Base-by-base conservation (phyloP, 2,113 vertebrate genomes). In the Ochotona princeps region DNA sequence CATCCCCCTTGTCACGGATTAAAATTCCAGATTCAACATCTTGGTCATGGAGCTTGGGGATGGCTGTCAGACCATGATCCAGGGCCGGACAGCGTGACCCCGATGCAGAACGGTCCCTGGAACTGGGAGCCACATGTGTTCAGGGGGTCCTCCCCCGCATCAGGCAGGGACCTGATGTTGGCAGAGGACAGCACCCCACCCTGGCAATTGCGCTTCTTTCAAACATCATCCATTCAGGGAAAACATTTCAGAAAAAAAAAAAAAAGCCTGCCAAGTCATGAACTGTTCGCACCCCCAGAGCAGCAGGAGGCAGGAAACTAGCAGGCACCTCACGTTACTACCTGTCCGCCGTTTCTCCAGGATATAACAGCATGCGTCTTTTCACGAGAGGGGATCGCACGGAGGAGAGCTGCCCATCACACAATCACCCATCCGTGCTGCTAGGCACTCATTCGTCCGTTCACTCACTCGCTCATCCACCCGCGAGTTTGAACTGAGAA, bases 21-120 rank as follows among this genome's bases (percentile, higher is more conserved):
- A 90, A 84, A 83, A 93, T 90, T 90, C 89, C 82, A 86, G 87
- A 63, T 79, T 38, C 89, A 92, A 80, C 70, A 47, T 51, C 92
- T 91, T 70, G 92, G 87, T 82, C 89, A 76, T 12, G 70, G 81
- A 61, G 66, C 81, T 86, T 79, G 57, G 81, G 54, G 35, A 26
- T 57, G 72, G 25, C 7, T 1, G 32, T 75, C 82, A 60, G 82
- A 70, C 21, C 5, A 5, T 1, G 35, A 51, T 25, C 57, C 35
- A 25, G 47, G 63, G 70, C 57, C 0, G 1, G 38, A 8, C 38
- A 44, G 38, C 38, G 38, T 26, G 0, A 12, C 14, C 0, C 9
- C 26, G 66, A 44, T 13, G 65, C 14, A 1, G 8, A 13, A 28
- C 13, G 65, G 76, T 51, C 63, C 75, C 57, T 0, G 13, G 63